Base-by-base conservation (phyloP, 2,113 vertebrate genomes). In the Arizona elegans region DNA sequence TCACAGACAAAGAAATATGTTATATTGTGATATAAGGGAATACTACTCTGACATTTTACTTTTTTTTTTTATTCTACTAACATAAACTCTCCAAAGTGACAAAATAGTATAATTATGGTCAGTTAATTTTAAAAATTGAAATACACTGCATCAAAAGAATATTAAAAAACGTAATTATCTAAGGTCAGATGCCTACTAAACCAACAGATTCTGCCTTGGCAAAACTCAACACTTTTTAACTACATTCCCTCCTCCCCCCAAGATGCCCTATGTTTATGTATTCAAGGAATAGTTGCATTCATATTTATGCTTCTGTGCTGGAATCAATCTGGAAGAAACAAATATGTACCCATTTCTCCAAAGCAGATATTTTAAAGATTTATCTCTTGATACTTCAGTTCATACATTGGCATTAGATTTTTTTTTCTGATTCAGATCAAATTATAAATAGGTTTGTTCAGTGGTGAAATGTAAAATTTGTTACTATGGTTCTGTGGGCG, bases 331-430 rank as follows among this genome's bases (percentile, higher is more conserved):
- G 94, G 94, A 96, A 95, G 91, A 95, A 96, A 96, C 93, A 94
- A 97, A 95, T 96, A 96, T 96, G 96, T 97, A 94, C 91, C 93
- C 91, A 19, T 62, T 96, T 96, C 93, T 93, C 90, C 92, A 94
- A 91, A 93, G 95, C 92, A 96, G 94, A 94, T 93, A 96, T 96
- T 96, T 95, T 95, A 95, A 86, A 0, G 1, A 93, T 85, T 95
- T 94, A 33, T 93, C 93, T 96, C 94, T 95, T 93, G 95, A 96
- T 95, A 95, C 93, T 96, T 96, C 95, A 97, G 95, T 90, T 95
- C 93, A 94, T 52, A 91, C 95, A 96, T 96, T 95, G 94, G 95
- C 94, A 96, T 93, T 89, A 92, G 92, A 93, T 87, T 96, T 89
- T 75, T 75, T 87, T 94, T 56, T 43, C 91, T 92, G 94, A 62